Conservation (phyloP, 2,113 vertebrate species). For the Danionella cerebrum region DNA sequence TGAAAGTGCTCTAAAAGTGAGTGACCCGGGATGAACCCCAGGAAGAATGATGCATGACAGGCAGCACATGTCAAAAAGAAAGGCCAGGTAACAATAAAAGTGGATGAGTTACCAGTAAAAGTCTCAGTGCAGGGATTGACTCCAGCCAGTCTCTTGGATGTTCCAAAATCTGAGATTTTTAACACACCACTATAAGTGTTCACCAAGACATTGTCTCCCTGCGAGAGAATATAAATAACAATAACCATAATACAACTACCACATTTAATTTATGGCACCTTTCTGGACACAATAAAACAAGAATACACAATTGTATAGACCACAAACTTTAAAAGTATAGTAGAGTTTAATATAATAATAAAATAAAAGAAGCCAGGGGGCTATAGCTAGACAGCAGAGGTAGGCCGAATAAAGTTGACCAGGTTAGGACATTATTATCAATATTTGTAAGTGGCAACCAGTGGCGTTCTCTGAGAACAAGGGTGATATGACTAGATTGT, state of each 20-base stretch:
- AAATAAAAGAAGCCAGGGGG: too few species aligned
- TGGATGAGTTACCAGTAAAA: constrained; percentile 76
- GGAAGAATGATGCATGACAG: background rate
- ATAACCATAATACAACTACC: background rate
- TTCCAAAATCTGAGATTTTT: constrained; percentile 98
- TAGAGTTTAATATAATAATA: too few species aligned
- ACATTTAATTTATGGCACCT: background rate
- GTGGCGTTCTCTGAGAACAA: too few species aligned
- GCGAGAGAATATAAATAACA: constrained; percentile 30
- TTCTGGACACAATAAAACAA: too few species aligned
- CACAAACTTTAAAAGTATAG: too few species aligned
- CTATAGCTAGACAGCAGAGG: too few species aligned
- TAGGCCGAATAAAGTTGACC: too few species aligned
- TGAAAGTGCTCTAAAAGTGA: background rate
- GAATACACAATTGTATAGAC: too few species aligned
- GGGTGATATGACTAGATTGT: too few species aligned
- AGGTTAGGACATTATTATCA: too few species aligned
- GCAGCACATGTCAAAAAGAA: background rate
- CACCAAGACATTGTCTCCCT: constrained; percentile 98
- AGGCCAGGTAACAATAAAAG: background rate
- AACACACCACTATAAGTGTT: constrained; percentile 97
- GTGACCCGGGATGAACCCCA: background rate
- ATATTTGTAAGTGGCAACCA: too few species aligned
- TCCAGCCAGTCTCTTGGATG: constrained; percentile 96
- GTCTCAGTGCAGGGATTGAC: constrained; percentile 98